Percentiles rank a stretch among this genome's conserved stretches.
Evolutionary conservation across 2,113 vertebrate species (phyloP).

Genomic region (Calcarius ornatus): DNA sequence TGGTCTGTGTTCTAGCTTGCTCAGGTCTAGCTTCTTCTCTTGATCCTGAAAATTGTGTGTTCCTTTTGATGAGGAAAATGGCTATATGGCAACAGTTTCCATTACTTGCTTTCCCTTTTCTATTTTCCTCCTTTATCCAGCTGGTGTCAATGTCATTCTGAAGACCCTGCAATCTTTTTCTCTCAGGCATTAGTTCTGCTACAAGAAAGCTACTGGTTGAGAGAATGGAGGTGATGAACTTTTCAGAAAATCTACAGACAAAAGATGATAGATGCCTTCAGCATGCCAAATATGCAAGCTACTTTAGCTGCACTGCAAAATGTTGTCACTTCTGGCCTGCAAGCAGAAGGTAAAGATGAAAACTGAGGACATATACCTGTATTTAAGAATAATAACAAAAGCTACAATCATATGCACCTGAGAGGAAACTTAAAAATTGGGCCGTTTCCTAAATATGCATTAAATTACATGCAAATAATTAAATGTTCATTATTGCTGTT

Average conservation of each 20-base stretch:
- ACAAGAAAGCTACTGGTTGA: not conserved
- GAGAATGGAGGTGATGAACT: constrained; percentile 53
- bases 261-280: constrained; percentile 14
- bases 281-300: not conserved
- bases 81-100: not conserved
- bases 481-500: not conserved
- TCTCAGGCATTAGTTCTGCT: constrained; percentile 30
- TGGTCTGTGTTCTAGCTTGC: not conserved
- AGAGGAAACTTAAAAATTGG: not conserved
- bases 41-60: not conserved
- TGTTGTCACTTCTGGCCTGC: rapidly evolving
- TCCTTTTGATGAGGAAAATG: not conserved
- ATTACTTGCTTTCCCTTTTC: not conserved
- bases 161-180: not conserved
- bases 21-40: not conserved
- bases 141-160: not conserved
- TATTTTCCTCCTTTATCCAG: not conserved
- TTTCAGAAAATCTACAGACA: constrained; percentile 27
- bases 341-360: not conserved
- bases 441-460: not conserved
- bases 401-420: not conserved
- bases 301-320: not conserved
- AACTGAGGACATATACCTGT: not conserved
- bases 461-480: not conserved
- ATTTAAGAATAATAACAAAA: not conserved